Base-by-base conservation (phyloP, 1,140 invertebrate genomes). In the Hyposmocoma kahamanoa region DNA sequence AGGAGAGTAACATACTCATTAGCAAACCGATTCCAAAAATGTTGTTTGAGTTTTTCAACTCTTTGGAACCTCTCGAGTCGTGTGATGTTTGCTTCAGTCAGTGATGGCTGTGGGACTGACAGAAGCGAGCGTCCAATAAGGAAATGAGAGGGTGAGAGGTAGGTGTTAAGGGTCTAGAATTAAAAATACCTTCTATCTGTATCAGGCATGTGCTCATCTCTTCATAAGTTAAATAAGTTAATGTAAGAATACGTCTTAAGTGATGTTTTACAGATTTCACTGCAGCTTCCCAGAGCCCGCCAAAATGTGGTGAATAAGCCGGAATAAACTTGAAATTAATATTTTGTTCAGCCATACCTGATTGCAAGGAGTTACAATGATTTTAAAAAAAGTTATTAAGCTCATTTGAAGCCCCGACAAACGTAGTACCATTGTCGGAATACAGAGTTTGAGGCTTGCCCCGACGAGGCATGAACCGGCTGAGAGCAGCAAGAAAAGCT, bases 141-240 rank as follows among this genome's bases (percentile, higher is more conserved):
- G 42, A 71, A 76, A 39, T 72, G 57, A 4, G 57, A 56, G 18
- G 75, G 74, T 2, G 80, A 72, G 3, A 84, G 48, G 24, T 53
- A 32, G 71, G 57, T 15, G 53, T 62, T 1, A 80, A 28, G n/a
- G 67, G 68, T 21, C 73, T 45, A 10, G 66, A 79, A 58, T 84
- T 85, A 13, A 81, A 53, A 50, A 67, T 51, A 13, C 61, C 59
- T 47, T 76, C 72, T 19, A 73, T 62, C 41, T 73, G 58, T 17
- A 41, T 51, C 18, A 78, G 36, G 13, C 65, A 48, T 2, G 71
- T 75, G 2, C 44, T 45, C 8, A 82, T 43, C 34, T 79, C 63
- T 58, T 77, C 67, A 50, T 67, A 62, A 1, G 61, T 69, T 20
- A 80, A 59, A 39, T 60, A 43, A 17, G 46, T 47, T 11, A 47